Evolutionary conservation across 1,140 invertebrate species (phyloP), one percentile per base, ranked within the genome.

Genomic region (Anastatus disparis): DNA sequence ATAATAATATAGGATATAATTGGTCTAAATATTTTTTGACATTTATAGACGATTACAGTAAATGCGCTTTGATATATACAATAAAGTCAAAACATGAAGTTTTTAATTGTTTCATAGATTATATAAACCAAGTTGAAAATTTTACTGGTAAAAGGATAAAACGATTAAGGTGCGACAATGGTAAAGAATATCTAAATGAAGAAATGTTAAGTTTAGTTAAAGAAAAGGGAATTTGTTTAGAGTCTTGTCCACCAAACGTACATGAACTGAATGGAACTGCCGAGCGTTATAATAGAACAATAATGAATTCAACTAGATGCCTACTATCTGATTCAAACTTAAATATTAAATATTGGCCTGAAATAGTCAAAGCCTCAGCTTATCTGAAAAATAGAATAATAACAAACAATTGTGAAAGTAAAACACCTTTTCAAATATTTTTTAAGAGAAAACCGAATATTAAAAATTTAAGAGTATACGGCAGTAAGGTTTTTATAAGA

Each of bases 151-250:
- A 76, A 61, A 78, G 74, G 77, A 75, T 80, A 64, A 80, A 78
- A 73, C 22, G 71, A 72, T 58, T 84, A 56, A 76, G 78, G 52
- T 82, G 82, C 74, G 81, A 85, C 71, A 84, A 83, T 75, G 82
- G 81, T 10, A 82, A n/a, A 70, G 79, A 74, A 76, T 82, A 75
- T 79, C 74, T 78, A 58, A 80, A 78, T 81, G 31, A 24, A 20
- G 58, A 65, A n/a, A 24, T 77, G 55, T 63, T 63, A 52, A 42
- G 69, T 6, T 74, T 74, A 17, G 58, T 55, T 63, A 27, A 40
- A 20, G n/a, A 62, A 46, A 77, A 76, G 52, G 72, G 73, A 77
- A 79, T 85, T 72, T 44, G 71, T 59, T 68, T 82, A 52, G 73
- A 76, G 71, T 71, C 79, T 55, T 82, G 79, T 74, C 77, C 79